Base-by-base conservation (phyloP, 2,113 vertebrate species). In the Dipodomys merriami region DNA sequence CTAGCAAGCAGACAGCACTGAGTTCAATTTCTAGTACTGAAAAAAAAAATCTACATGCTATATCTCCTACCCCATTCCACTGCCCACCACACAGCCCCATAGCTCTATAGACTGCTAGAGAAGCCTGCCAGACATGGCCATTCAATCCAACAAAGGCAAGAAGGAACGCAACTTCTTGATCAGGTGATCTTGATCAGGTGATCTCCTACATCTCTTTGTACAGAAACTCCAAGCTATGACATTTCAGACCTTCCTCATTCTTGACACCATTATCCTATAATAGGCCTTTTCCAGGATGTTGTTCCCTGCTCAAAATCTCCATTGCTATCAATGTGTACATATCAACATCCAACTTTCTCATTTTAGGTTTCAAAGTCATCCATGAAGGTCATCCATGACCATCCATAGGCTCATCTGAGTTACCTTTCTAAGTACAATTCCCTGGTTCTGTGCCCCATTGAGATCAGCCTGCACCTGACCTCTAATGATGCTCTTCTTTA, bases 171-270 rank as follows among this genome's bases (percentile, higher is more conserved):
- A 25, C 20, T 39, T 20, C 64, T 49, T 8, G 53, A n/a, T 22
- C n/a, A 57, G 53, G 53, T 49, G 49, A 19, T 39, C 29, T 25
- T 78, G 64, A 33, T 62, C 35, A 30, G 11, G 2, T 62, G 5
- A 29, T 78, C 88, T 39, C 44, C 79, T 62, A 79, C 65, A 60
- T 91, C 57, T 94, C 62, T 90, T 64, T 82, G 25, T 44, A 74
- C 15, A 76, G 18, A 25, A 4, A 35, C 49, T 53, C 93, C 27
- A 71, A 83, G 9, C n/a, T 71, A 2, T n/a, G 19, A 11, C 27
- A 22, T 7, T 53, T 72, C 6, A 12, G 6, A 57, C 11, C 12
- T 33, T 29, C n/a, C 23, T 57, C 29, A 39, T 62, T 88, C 53
- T 46, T 67, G 13, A 77, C 13, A 72, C 5, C 39, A 29, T 57